Evolutionary conservation across 1,140 invertebrate genomes (phyloP).

Genomic region (Scaptomyza hsui): DNA sequence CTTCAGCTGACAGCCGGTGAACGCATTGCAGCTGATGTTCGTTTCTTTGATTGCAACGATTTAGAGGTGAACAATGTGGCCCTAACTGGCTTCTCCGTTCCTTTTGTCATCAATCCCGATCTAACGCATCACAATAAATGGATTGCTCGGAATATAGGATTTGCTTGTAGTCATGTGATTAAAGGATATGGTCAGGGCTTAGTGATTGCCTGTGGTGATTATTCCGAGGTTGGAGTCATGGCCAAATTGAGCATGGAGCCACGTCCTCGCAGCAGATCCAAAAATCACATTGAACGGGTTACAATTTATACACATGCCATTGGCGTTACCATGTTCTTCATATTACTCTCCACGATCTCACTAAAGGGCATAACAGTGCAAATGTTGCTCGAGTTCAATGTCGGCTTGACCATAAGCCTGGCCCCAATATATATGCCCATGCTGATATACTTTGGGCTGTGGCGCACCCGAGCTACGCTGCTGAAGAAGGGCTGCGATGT

Average conservation of each 20-base stretch:
- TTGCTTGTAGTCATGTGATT: slow-evolving; percentile 54
- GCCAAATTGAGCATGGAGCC: slow-evolving; percentile 18
- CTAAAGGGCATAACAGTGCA: background rate
- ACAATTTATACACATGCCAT: slow-evolving; percentile 9
- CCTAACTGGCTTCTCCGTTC: slow-evolving; percentile 34
- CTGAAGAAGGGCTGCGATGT: slow-evolving; percentile 25
- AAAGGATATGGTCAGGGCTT: slow-evolving; percentile 43
- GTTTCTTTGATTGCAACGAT: slow-evolving; percentile 28
- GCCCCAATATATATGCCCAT: slow-evolving; percentile 39
- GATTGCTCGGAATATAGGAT: slow-evolving; percentile 47
- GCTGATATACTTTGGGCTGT: slow-evolving; percentile 37
- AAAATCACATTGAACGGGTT: slow-evolving; percentile 38
- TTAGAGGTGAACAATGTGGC: slow-evolving; percentile 59
- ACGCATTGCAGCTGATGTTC: slow-evolving; percentile 56
- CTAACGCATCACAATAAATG: slow-evolving; percentile 26
- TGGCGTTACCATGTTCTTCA: background rate
- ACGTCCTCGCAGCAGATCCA: slow-evolving; percentile 8
- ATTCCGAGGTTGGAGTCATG: slow-evolving; percentile 49
- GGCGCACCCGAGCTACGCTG: background rate
- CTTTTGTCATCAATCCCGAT: slow-evolving; percentile 29
- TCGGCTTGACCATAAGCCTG: slow-evolving; percentile 28
- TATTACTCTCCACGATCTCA: background rate
- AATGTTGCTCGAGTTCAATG: slow-evolving; percentile 1
- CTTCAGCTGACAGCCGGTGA: slow-evolving; percentile 42
- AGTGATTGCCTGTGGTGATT: slow-evolving; percentile 57